Base-by-base conservation (phyloP, 2,113 vertebrate genomes). In the Junco hyemalis region DNA sequence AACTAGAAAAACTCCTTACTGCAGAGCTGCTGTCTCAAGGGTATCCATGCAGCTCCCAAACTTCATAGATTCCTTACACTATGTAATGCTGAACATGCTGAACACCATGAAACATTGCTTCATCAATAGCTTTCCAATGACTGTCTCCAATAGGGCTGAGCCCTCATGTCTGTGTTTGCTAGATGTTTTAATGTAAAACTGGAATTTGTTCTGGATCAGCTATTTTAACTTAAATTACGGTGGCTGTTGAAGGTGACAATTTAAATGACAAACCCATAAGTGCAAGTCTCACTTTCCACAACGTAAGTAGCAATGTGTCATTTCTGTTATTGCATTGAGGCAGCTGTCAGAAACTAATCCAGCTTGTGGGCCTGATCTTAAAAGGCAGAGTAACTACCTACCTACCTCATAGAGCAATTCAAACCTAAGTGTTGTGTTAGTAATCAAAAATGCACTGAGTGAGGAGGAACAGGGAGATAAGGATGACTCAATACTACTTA, bases 51-150 rank as follows among this genome's bases (percentile, higher is more conserved):
- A 73, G 35, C 6, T 26, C 66, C 25, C 25, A 78, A 71, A 51
- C 20, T 56, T 56, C 60, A n/a, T 7, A 19, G 6, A 73, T 71
- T 26, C 6, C 26, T 91, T 29, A 3, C 20, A 14, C 7, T 2
- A 0, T 29, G 17, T 42, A 54, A 45, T 0, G 1, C 7, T 82
- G 36, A 60, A 40, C 2, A 6, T 26, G 33, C 20, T 5, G 26
- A 92, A 70, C 6, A 24, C 24, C 22, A 42, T 8, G 13, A 76
- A 81, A 20, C 8, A 12, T 19, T 57, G 4, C 13, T 71, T 88
- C 47, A 76, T 38, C 25, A 26, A 17, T 4, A 78, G 26, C 26
- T 85, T 82, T 69, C 48, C 36, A 82, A 13, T 42, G 9, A 24
- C 6, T 50, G 5, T 36, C 14, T 92, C 33, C 36, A 59, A 2